Conservation (phyloP, 1,140 invertebrate genomes). For the Hypsibius dujardini region DNA sequence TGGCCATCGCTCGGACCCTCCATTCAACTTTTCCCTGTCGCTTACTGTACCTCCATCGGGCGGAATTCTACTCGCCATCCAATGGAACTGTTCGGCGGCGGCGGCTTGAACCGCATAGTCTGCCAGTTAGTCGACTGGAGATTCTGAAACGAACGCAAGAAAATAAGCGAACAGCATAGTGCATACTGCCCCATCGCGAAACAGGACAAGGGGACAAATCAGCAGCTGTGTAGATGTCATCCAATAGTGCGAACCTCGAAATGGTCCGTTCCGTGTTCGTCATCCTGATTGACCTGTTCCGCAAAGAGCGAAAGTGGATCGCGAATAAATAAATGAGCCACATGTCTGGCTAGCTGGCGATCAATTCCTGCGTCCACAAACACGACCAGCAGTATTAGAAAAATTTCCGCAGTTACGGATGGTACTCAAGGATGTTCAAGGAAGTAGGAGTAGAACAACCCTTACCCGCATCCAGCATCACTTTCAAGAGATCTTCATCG, state of each 20-base stretch:
- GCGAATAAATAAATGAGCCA: conserved; percentile 94
- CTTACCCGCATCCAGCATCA: conserved; percentile 54
- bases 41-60: conserved; percentile 56
- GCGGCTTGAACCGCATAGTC: conserved; percentile 96
- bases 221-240: conserved; percentile 2
- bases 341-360: conserved; percentile 70
- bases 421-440: no score
- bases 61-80: conserved; percentile 99
- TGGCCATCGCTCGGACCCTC: no score
- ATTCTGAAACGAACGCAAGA: conserved; percentile 45
- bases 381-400: no score
- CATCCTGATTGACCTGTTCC: conserved; percentile 86
- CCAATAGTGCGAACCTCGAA: conserved; percentile 58
- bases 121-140: conserved; percentile 99
- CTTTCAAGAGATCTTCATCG: conserved; percentile 60
- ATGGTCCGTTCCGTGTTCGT: conserved; percentile 83
- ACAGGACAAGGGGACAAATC: conserved; percentile 26
- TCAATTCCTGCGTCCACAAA: conserved; percentile 47
- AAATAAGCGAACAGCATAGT: not conserved
- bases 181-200: not conserved
- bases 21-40: no score
- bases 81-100: conserved; percentile 72
- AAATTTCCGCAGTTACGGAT: no score
- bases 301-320: conserved; percentile 88
- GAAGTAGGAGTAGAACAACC: not conserved